A percentile compares a stretch with the other conserved stretches of the same genome.
phyloP scores from a whole-genome alignment of 2,888 invertebrate species.

The Hirtodrosophila duncani region DNA sequence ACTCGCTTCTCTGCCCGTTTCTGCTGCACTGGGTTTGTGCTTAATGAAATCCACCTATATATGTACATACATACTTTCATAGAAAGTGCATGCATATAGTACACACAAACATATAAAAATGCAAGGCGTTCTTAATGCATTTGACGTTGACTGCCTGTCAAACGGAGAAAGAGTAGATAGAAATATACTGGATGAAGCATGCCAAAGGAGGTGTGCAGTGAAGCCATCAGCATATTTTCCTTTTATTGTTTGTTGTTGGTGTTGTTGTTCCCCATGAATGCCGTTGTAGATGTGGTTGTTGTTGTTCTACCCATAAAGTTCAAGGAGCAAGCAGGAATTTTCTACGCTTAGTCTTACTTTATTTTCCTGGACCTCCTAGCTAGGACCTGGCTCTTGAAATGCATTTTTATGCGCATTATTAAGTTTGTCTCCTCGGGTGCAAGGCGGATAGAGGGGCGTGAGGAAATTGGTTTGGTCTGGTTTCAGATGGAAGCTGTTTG shows the following conservation, averaged over 20 bases:
- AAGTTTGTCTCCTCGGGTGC: slow-evolving; percentile 2
- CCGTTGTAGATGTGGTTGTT: slow-evolving; percentile 17
- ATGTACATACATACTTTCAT: background rate
- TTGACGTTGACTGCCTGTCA: slow-evolving; percentile 27
- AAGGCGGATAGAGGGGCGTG: background rate
- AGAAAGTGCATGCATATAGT: slow-evolving; percentile 8
- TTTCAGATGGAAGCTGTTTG: slow-evolving; percentile 16
- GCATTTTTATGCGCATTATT: slow-evolving; percentile 45
- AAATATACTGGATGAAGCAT: slow-evolving; percentile 11
- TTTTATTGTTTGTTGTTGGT: slow-evolving; percentile 11
- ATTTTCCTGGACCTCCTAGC: slow-evolving; percentile 4
- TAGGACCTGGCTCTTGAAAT: slow-evolving; percentile 19
- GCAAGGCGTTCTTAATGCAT: slow-evolving; percentile 38
- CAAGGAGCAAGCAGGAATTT: slow-evolving; percentile 40
- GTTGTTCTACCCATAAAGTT: slow-evolving; percentile 41
- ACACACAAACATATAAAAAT: slow-evolving; percentile 43
- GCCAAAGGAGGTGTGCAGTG: slow-evolving; percentile 28
- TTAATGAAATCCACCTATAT: slow-evolving; percentile 49
- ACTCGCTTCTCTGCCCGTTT: slow-evolving; percentile 35
- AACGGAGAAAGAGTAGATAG: slow-evolving; percentile 6
- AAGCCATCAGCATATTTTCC: slow-evolving; percentile 41
- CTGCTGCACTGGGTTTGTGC: slow-evolving; percentile 5
- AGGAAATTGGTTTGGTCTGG: slow-evolving; percentile 35
- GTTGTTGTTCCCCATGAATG: slow-evolving; percentile 1
- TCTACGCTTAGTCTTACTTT: slow-evolving; percentile 12